Evolutionary conservation across 37 sponge, comb jelly and placozoan genomes (phyloP).

Genomic region (Haliclona indistincta): DNA sequence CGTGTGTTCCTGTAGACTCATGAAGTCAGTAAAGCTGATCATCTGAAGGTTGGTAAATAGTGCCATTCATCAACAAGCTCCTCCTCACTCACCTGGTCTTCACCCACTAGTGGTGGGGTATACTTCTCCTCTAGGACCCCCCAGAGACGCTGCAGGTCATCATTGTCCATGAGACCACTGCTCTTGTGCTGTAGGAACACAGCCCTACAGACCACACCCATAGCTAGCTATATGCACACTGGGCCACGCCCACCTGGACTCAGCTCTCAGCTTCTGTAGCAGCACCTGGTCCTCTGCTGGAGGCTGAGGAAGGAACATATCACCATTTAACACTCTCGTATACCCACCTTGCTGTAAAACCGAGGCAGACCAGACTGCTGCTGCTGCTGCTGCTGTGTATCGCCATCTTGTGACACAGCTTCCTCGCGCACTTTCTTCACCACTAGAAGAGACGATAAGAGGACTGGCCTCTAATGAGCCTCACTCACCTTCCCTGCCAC

Average conservation of each 20-base stretch:
- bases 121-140: conserved; percentile 77
- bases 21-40: conserved; percentile 76
- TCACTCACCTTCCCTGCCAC: too few species aligned
- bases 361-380: conserved; percentile 1
- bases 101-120: conserved; percentile 76
- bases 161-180: conserved; percentile 75
- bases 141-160: conserved; percentile 84
- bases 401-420: too few species aligned
- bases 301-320: conserved; percentile 42
- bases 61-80: background rate
- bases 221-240: background rate
- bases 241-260: conserved; percentile 51
- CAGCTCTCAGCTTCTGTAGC: conserved; percentile 90
- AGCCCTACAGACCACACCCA: conserved; percentile 24
- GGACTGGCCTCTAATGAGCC: too few species aligned
- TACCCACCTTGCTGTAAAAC: background rate
- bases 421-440: too few species aligned
- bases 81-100: conserved; percentile 76
- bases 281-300: conserved; percentile 84
- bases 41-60: conserved; percentile 37
- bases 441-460: too few species aligned
- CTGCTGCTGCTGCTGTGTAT: too few species aligned
- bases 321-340: background rate
- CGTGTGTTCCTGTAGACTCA: conserved; percentile 40
- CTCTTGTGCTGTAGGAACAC: conserved; percentile 63